phyloP scores from a whole-genome alignment of 2,113 vertebrate species.

The Merops nubicus region DNA sequence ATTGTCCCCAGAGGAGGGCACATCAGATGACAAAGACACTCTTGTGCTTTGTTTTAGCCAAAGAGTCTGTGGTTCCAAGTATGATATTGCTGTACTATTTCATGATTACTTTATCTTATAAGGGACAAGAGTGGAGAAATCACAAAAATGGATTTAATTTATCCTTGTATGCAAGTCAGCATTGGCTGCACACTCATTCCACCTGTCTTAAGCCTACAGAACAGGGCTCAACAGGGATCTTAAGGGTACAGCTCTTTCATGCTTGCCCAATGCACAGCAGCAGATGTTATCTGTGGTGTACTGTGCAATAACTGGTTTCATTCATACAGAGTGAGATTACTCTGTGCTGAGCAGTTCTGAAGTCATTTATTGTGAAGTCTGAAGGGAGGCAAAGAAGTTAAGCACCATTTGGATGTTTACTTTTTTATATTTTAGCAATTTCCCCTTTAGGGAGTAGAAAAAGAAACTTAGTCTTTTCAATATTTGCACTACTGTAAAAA shows the following conservation, averaged over 20 bases:
- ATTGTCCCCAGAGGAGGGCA: not conserved
- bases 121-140: not conserved
- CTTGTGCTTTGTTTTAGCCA: not conserved
- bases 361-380: not conserved
- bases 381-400: not conserved
- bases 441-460: not conserved
- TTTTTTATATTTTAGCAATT: not conserved
- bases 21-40: not conserved
- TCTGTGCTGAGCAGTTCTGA: too few species aligned
- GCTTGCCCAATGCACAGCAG: not conserved
- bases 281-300: not conserved
- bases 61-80: not conserved
- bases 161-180: not conserved
- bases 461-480: not conserved
- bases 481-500: not conserved
- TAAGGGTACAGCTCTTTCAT: not conserved
- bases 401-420: not conserved
- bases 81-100: not conserved
- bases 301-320: not conserved
- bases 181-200: fast-evolving
- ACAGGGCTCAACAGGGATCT: not conserved
- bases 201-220: not conserved
- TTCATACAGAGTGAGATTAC: not conserved
- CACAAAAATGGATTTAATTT: not conserved
- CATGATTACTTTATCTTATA: not conserved